Evolutionary conservation across 2,888 invertebrate species (phyloP).

Genomic region (Heliconius cydno): DNA sequence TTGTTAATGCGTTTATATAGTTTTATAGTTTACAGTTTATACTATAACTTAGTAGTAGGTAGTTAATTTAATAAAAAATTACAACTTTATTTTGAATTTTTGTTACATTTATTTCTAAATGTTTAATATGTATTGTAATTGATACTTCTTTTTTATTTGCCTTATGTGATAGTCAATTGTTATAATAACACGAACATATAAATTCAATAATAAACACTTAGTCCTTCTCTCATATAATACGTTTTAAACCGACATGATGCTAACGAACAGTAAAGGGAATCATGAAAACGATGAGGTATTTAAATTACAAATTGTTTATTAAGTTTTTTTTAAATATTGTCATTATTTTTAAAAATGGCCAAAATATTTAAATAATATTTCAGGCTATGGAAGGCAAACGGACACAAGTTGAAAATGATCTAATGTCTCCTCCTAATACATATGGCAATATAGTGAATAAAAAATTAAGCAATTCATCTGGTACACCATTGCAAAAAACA

Average conservation of each 20-base stretch:
- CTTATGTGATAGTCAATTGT: no score
- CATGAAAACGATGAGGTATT: constrained; percentile 5
- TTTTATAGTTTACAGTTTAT: background rate
- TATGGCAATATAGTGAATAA: background rate
- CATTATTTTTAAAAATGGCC: background rate
- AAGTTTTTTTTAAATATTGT: background rate
- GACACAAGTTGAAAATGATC: constrained; percentile 11
- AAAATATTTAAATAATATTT: background rate
- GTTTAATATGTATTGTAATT: background rate
- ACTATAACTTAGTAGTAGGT: background rate
- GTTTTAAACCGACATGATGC: background rate
- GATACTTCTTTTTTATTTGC: no score
- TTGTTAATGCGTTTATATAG: background rate
- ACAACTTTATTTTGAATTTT: background rate
- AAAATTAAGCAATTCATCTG: constrained; percentile 11
- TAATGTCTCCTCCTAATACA: constrained; percentile 18
- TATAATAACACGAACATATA: no score
- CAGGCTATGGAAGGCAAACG: background rate
- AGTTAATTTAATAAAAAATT: background rate
- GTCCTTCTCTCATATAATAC: background rate
- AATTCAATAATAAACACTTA: no score
- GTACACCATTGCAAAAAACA: constrained; percentile 11
- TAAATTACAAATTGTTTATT: background rate
- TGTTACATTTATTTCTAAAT: background rate
- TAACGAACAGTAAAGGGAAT: background rate